Evolutionary conservation across 2,888 invertebrate genomes (phyloP), one percentile per base, ranked within the genome.

Genomic region (Drosophila prostipennis): DNA sequence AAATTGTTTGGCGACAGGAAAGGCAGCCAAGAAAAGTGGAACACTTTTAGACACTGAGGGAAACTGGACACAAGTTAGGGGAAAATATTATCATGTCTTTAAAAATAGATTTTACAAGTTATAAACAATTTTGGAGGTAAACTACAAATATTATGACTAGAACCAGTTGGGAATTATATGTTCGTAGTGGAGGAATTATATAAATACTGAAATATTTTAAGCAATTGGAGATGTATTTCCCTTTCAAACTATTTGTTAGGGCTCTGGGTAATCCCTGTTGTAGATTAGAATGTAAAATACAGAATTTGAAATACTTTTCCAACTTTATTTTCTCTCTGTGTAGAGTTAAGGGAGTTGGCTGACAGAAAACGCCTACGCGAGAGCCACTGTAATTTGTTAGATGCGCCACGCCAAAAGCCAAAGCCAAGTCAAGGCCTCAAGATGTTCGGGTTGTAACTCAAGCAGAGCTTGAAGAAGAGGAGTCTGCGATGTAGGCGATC

Each of bases 361-460:
- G 48, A 19, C 29, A 54, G 46, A 36, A 11, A 32, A 46, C 65
- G 39, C 65, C 65, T 36, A 54, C 54, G 46, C 65, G 3, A 40
- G 26, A 67, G 55, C 29, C 46, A 55, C 65, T 48, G 65, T 67
- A 72, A 83, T 80, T 83, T 83, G 74, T 76, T 69, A 64, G 71
- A 65, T 72, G 76, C 72, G 65, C 76, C 65, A 54, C 40, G 34
- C 64, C 53, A 63, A 45, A 61, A 34, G 43, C 36, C 63, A 45
- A 34, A 34, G 64, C 64, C 64, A 36, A 65, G 54, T 51, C 58
- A 80, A 78, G 71, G 56, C 55, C 65, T 36, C 19, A 36, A 67
- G 65, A 65, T 55, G 55, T 19, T 65, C 14, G 14, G 46, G 40
- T 14, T 64, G 65, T 64, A 65, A 65, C 42, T 65, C 40, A 46